Evolutionary conservation across 2,113 vertebrate genomes (phyloP), one percentile per base, ranked within the genome.

Genomic region (Rhagologus leucostigma): DNA sequence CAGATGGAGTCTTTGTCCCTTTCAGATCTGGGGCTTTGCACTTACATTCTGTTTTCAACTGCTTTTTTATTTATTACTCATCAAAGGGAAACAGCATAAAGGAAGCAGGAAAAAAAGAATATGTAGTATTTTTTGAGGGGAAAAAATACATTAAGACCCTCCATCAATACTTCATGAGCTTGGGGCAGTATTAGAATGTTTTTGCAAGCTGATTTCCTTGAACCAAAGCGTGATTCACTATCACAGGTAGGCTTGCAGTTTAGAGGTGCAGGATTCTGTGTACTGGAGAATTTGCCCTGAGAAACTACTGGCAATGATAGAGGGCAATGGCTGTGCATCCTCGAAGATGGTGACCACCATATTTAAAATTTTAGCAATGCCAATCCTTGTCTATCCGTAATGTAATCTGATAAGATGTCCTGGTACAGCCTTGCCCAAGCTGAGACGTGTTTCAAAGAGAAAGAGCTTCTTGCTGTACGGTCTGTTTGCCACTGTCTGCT

Each of bases 1-100:
- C 95, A 96, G 96, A 95, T 96, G 89, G 79, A 95, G 53, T 76
- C 80, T 93, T 93, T 95, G 95, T 80, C 96, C 87, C 70, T 95
- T 83, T 96, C 77, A 92, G 50, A 93, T 91, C 75, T 95, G 76
- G 71, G 42, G 56, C 82, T 97, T 95, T 96, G 83, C 76, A 39
- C 67, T 91, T 75, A 27, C 68, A 55, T 93, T 95, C 60, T 73
- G 50, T 87, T 91, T 97, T 93, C 60, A 68, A 64, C 90, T 84
- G 71, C 42, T 46, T 88, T 84, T 96, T 90, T 89, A 84, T 94
- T 97, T 94, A 82, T 95, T 96, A 37, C 87, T 95, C 77, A 71
- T 87, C 60, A 94, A 95, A 96, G 71, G 27, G 56, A 96, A 87
- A 57, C 18, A n/a, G 20, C 62, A 73, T 41, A 50, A 76, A 90